phyloP scores from a whole-genome alignment of 2,797 vertebrate species.

The Brotula barbata region DNA sequence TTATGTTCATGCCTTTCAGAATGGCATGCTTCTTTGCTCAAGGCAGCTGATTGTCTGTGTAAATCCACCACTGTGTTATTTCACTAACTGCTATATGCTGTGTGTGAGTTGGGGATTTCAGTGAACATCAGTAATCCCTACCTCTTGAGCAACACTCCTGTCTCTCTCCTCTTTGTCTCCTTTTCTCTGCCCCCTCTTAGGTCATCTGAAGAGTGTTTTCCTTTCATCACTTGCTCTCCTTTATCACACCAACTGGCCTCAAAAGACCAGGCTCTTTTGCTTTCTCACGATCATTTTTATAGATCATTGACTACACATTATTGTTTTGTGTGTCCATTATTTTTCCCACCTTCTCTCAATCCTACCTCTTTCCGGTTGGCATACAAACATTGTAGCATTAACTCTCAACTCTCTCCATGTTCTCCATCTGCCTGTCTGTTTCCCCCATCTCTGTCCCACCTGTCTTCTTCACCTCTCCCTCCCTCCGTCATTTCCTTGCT shows the following conservation, averaged over 20 bases:
- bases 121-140: constrained; percentile 54
- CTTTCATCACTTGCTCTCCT: constrained; percentile 68
- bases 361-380: constrained; percentile 35
- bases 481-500: constrained; percentile 51
- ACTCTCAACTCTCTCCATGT: constrained; percentile 69
- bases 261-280: constrained; percentile 50
- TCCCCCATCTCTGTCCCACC: constrained; percentile 59
- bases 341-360: constrained; percentile 45
- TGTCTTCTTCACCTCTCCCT: constrained; percentile 45
- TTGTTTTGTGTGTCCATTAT: constrained; percentile 56
- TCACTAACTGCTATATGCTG: constrained; percentile 55
- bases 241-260: constrained; percentile 60
- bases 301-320: constrained; percentile 33
- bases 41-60: constrained; percentile 39
- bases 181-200: constrained; percentile 68
- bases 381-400: constrained; percentile 59
- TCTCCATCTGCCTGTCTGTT: constrained; percentile 58
- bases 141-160: constrained; percentile 62
- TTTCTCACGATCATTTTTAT: constrained; percentile 27
- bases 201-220: constrained; percentile 58
- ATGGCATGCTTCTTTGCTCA: constrained; percentile 38
- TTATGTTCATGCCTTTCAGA: constrained; percentile 54
- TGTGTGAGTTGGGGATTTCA: constrained; percentile 40
- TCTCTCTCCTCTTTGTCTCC: constrained; percentile 63
- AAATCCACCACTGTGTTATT: constrained; percentile 30